Base-by-base conservation (phyloP, 2,888 invertebrate genomes). In the Erynnis tages region DNA sequence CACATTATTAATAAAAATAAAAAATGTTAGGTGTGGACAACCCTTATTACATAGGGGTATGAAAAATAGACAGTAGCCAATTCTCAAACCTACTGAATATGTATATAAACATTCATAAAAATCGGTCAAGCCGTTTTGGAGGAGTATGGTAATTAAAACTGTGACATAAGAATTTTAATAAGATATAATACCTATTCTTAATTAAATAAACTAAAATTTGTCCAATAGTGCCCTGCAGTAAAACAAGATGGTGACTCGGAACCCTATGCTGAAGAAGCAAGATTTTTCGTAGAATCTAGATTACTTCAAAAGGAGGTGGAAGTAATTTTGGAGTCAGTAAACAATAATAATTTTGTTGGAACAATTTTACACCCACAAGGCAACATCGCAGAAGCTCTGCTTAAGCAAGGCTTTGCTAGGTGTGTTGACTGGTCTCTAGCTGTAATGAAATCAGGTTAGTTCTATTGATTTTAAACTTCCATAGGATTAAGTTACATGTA, bases 311-410 rank as follows among this genome's bases (percentile, higher is more conserved):
- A 96, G 53, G 96, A 98, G 74, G 93, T 98, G 0, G 94, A 97
- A 76, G 93, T 98, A 11, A 92, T 97, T 25, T 89, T 99, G 34
- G 98, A 99, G 72, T 96, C 97, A 0, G 95, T 96, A 0, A 97
- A 96, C 68, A 98, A 98, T 77, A 94, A 94, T 69, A 98, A 97
- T 77, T 96, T 97, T 69, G 95, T 98, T 52, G 99, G 99, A 27
- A 96, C 97, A 21, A 94, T 99, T 62, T 71, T 97, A 38, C 98
- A 98, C 82, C 98, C 98, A 0, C 93, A 91, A 72, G 94, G 94
- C 25, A 98, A 98, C 77, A 99, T 99, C 71, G 98, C 99, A 0
- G 99, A 98, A 77, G 92, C 95, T 17, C 87, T 99, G 55, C 81
- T 98, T 60, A 91, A 92, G 50, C 96, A 97, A 79, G 99, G 99